phyloP scores from a whole-genome alignment of 1,140 invertebrate genomes.

The Riptortus pedestris region DNA sequence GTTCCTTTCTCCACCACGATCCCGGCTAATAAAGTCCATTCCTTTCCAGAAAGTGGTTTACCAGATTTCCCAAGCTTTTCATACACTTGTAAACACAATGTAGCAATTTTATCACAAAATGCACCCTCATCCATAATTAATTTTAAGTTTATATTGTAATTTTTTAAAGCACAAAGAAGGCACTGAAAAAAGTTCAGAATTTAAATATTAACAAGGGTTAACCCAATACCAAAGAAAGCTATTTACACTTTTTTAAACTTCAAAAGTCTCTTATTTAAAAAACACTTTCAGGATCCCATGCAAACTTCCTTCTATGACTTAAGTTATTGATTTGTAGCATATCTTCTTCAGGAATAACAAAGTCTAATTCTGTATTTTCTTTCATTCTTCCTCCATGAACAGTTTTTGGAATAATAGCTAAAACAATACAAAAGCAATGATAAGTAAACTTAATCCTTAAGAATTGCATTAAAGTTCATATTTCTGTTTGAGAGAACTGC shows the following conservation, averaged over 20 bases:
- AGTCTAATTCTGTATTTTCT: conserved; percentile 55
- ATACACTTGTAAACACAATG: conserved; percentile 23
- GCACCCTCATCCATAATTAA: too few species aligned
- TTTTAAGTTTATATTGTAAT: too few species aligned
- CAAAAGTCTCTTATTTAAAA: neutral
- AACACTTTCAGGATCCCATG: conserved; percentile 55
- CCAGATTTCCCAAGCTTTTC: conserved; percentile 26
- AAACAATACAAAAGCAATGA: too few species aligned
- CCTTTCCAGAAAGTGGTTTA: conserved; percentile 36
- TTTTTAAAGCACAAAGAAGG: too few species aligned
- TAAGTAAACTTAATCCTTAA: too few species aligned
- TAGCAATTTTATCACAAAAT: conserved; percentile 24
- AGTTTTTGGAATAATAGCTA: conserved; percentile 63
- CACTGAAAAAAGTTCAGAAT: too few species aligned
- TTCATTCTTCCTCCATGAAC: conserved; percentile 47
- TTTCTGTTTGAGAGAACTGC: too few species aligned
- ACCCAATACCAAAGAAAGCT: too few species aligned
- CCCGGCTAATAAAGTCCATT: conserved; percentile 76
- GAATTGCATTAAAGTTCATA: too few species aligned
- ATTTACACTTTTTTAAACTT: too few species aligned
- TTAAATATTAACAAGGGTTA: too few species aligned
- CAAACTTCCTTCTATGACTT: conserved; percentile 47
- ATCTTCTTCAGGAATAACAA: conserved; percentile 45
- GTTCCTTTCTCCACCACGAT: conserved; percentile 48
- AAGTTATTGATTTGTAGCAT: conserved; percentile 48